These are phyloP conservation scores for Tachyglossus aculeatus DNA, from an alignment of 2,797 vertebrate genomes.

Conservation along the genomic window DNA sequence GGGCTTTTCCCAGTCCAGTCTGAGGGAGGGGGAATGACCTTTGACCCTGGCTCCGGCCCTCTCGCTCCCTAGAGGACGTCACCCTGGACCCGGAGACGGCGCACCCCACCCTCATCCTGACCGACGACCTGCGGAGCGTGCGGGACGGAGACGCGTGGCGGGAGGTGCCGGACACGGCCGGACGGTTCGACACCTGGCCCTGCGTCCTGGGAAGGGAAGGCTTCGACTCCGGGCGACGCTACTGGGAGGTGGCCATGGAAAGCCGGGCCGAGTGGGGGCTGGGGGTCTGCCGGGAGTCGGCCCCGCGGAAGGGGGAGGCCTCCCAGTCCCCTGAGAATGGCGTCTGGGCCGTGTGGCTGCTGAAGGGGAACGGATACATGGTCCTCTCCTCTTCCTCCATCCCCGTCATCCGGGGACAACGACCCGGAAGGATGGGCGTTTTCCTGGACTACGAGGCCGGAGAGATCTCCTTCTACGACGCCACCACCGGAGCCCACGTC, in stretches of 20 bases:
- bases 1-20: too few species aligned
- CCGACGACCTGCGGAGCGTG: conserved; percentile 13
- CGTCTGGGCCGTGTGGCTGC: conserved; percentile 59
- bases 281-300: conserved; percentile 41
- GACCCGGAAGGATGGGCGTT: conserved; percentile 51
- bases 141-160: conserved; percentile 29
- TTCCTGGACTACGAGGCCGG: conserved; percentile 67
- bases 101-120: conserved; percentile 46
- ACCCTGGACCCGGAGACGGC: conserved; percentile 45
- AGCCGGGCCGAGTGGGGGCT: conserved; percentile 44
- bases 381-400: conserved; percentile 22
- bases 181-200: conserved; percentile 60
- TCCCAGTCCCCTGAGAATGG: conserved; percentile 33
- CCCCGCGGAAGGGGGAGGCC: conserved; percentile 26
- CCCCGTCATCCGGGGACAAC: conserved; percentile 3
- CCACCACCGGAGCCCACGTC: conserved; percentile 45
- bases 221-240: conserved; percentile 54
- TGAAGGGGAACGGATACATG: conserved; percentile 49
- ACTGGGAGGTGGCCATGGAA: conserved; percentile 63
- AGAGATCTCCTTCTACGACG: conserved; percentile 63
- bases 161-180: conserved; percentile 4
- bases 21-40: too few species aligned
- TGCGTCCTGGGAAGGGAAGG: conserved; percentile 56
- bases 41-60: too few species aligned
- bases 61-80: conserved; percentile 33